These are phyloP conservation scores for Neodiprion pinetum DNA, from an alignment of 1,140 invertebrate genomes.

Conservation along the genomic window DNA sequence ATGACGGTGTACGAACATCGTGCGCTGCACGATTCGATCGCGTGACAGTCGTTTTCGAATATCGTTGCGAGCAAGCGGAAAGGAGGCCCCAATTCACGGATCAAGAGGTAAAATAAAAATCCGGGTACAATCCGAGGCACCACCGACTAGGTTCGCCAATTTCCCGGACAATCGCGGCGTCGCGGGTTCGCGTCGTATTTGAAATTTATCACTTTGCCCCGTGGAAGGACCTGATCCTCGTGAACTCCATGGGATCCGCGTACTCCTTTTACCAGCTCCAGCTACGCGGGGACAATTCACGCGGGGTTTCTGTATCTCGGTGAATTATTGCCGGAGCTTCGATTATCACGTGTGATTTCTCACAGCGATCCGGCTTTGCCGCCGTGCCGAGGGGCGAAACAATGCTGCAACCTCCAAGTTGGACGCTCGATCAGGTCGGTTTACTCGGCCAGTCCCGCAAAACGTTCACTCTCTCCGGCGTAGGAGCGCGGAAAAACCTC, in stretches of 20 bases:
- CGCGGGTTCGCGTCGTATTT: constrained; percentile 32
- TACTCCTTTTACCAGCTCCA: constrained; percentile 6
- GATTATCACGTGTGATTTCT: constrained; percentile 52
- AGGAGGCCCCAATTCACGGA: not conserved
- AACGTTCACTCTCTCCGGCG: constrained; percentile 13
- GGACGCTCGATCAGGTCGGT: constrained; percentile 2
- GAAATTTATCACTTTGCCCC: constrained; percentile 42
- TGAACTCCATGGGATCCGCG: constrained; percentile 12
- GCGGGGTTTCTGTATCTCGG: constrained; percentile 40
- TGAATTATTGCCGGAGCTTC: constrained; percentile 45
- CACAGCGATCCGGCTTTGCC: constrained; percentile 36
- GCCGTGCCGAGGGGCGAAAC: too few relatives aligned
- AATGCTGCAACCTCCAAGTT: not conserved
- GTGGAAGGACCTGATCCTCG: constrained; percentile 32
- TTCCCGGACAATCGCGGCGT: constrained; percentile 2
- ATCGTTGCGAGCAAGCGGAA: too few relatives aligned
- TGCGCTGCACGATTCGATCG: not conserved
- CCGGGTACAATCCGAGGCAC: not conserved
- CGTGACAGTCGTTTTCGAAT: too few relatives aligned
- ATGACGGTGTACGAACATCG: not conserved
- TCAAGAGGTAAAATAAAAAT: not conserved
- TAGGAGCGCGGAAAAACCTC: not conserved
- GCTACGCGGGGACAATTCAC: constrained; percentile 15
- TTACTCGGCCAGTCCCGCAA: constrained; percentile 4
- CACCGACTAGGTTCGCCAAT: not conserved